phyloP scores from a whole-genome alignment of 2,797 vertebrate genomes.

The Channallabes apus region DNA sequence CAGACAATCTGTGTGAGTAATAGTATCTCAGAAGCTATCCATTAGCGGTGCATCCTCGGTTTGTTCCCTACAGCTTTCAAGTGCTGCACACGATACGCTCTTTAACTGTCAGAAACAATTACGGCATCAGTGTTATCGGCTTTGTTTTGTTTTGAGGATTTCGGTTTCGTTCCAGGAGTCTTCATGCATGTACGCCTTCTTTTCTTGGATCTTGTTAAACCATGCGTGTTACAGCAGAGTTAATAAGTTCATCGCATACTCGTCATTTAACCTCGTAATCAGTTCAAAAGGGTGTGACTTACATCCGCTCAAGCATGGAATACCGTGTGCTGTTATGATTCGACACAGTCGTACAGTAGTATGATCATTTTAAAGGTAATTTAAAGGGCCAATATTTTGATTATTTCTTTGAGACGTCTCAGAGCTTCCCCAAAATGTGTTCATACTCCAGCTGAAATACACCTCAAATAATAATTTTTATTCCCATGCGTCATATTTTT shows the following conservation, averaged over 20 bases:
- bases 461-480: too few species aligned
- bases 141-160: neutral
- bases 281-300: neutral
- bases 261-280: neutral
- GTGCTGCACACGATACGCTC: slow-evolving; percentile 16
- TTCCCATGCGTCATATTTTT: too few species aligned
- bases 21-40: slow-evolving; percentile 31
- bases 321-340: too few species aligned
- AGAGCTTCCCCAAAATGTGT: too few species aligned
- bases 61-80: slow-evolving; percentile 24
- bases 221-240: neutral
- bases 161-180: neutral
- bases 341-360: too few species aligned
- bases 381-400: too few species aligned
- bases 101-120: slow-evolving; percentile 38
- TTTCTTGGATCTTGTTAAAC: slow-evolving; percentile 2
- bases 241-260: neutral
- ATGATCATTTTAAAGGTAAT: too few species aligned
- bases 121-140: slow-evolving; percentile 12
- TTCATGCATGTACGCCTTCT: neutral
- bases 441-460: too few species aligned
- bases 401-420: too few species aligned
- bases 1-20: slow-evolving; percentile 38
- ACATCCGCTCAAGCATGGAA: too few species aligned
- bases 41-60: slow-evolving; percentile 19